A percentile compares a stretch with the other conserved stretches of the same genome.
phyloP scores from a whole-genome alignment of 2,888 invertebrate species.

The Orthonevra nobilis region DNA sequence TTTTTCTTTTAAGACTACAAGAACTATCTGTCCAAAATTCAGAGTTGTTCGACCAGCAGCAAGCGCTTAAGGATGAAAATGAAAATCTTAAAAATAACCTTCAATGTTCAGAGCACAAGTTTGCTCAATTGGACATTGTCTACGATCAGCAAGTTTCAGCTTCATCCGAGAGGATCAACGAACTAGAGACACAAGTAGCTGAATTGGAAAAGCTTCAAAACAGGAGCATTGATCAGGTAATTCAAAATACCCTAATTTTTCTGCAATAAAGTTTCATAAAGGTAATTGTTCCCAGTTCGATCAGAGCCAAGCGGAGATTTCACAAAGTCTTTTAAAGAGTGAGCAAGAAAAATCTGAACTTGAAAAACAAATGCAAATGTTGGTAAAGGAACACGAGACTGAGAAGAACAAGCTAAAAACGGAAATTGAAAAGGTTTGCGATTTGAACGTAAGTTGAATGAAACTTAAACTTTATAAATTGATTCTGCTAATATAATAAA shows the following conservation, averaged over 20 bases:
- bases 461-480: too few species aligned
- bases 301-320: constrained; percentile 19
- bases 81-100: constrained; percentile 9
- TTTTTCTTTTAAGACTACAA: constrained; percentile 21
- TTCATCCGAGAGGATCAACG: constrained; percentile 9
- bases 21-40: constrained; percentile 46
- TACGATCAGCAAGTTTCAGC: constrained; percentile 41
- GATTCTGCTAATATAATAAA: too few species aligned
- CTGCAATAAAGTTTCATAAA: too few species aligned
- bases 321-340: not conserved
- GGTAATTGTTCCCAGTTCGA: not conserved
- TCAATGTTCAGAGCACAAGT: constrained; percentile 37
- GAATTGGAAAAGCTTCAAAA: not conserved
- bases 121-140: constrained; percentile 47
- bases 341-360: constrained; percentile 20
- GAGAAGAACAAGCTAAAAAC: not conserved
- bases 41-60: constrained; percentile 21
- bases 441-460: too few species aligned
- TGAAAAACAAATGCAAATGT: not conserved
- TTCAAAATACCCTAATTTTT: too few species aligned
- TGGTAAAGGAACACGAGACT: not conserved
- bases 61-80: constrained; percentile 40
- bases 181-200: not conserved
- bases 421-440: not conserved
- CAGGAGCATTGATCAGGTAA: constrained; percentile 25